Percentiles rank a stretch among this genome's conserved stretches.
Evolutionary conservation across 2,888 invertebrate genomes (phyloP).

Genomic region (Sphaerophoria taeniata): DNA sequence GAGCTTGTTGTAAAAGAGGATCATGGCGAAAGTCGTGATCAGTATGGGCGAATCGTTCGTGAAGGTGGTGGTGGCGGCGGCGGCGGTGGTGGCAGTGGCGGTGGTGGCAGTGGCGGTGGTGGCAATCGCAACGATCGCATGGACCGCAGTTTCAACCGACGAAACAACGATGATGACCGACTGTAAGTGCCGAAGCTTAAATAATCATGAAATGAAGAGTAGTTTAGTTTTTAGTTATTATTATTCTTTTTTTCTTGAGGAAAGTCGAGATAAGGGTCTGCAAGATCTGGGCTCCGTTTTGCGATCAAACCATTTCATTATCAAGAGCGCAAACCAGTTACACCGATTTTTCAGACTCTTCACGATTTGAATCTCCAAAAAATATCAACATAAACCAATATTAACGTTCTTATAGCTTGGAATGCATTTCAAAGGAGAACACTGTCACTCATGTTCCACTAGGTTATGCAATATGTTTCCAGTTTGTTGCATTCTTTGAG

Average conservation of each 20-base stretch:
- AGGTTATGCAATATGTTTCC: slow-evolving; percentile 47
- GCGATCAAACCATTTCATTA: too few relatives aligned
- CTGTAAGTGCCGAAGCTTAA: slow-evolving; percentile 81
- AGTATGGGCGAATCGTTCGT: slow-evolving; percentile 85
- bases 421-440: slow-evolving; percentile 45
- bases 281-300: too few relatives aligned
- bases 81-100: slow-evolving; percentile 82
- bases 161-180: slow-evolving; percentile 84
- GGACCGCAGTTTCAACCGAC: slow-evolving; percentile 82
- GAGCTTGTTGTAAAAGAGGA: slow-evolving; percentile 97
- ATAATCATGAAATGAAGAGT: not conserved
- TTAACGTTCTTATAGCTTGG: slow-evolving; percentile 37
- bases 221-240: too few relatives aligned
- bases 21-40: slow-evolving; percentile 89
- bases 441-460: slow-evolving; percentile 53
- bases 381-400: not conserved
- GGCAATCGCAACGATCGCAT: slow-evolving; percentile 77
- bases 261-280: too few relatives aligned
- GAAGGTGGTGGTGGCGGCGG: slow-evolving; percentile 82
- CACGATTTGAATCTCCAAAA: too few relatives aligned
- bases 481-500: slow-evolving; percentile 35
- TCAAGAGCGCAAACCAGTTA: too few relatives aligned
- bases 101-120: slow-evolving; percentile 82
- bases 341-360: too few relatives aligned
- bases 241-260: too few relatives aligned